Base-by-base conservation (phyloP, 2,113 vertebrate species). In the Numenius arquata region DNA sequence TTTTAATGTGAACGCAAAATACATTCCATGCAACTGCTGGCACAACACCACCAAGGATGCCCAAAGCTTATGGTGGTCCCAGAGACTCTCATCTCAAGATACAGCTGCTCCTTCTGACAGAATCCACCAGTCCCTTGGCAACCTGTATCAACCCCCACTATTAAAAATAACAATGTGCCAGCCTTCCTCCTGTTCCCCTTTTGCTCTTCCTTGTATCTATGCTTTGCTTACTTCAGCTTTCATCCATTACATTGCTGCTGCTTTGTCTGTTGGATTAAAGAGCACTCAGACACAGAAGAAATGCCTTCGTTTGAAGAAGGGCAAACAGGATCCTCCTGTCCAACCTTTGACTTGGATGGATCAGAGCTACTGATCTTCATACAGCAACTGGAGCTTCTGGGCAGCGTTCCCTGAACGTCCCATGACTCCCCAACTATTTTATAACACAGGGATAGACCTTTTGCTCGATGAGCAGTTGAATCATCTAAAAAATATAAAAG, bases 401-500 rank as follows among this genome's bases (percentile, higher is more conserved):
- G 88, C 93, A 93, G 56, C 17, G 65, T 14, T 96, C 90, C 95
- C 85, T 70, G 52, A 55, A 41, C 0, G 0, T 81, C 83, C 80
- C 88, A 92, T 86, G 88, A 92, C 84, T 81, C 86, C 88, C 83
- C 76, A 90, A 12, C 68, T 63, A 40, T 89, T 93, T 84, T 93
- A 80, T 84, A 89, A 72, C 53, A 77, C 66, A 94, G 61, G 50
- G 40, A 81, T 8, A 71, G 52, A 89, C 43, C 80, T 83, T 71
- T 90, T 83, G 72, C 79, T 88, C 34, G 43, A 92, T 85, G 68
- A 92, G 80, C 52, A 88, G 34, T 84, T 81, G 85, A 93, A 92
- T 95, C 88, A 93, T 53, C 10, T 56, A 53, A 84, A 84, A 95
- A 87, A 65, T 53, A 92, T 66, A 86, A 82, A 91, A 96, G 83